phyloP scores from a whole-genome alignment of 1,140 invertebrate species.

The Pantala flavescens region DNA sequence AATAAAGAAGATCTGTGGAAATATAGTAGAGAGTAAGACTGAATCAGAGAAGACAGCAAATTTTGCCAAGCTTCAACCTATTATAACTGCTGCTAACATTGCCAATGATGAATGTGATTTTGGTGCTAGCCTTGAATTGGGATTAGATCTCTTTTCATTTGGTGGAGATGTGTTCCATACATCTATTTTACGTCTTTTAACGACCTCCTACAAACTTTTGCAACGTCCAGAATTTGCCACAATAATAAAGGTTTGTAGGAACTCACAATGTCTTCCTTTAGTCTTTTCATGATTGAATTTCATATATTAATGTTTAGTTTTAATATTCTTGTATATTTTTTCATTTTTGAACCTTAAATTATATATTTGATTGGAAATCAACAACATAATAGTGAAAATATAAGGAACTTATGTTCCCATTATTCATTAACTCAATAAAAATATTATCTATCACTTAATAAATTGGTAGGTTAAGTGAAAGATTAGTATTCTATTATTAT shows the following conservation, averaged over 20 bases:
- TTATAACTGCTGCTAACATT: slow-evolving; percentile 71
- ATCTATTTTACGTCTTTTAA: slow-evolving; percentile 50
- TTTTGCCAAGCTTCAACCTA: slow-evolving; percentile 57
- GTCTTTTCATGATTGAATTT: too few species aligned
- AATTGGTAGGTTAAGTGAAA: too few species aligned
- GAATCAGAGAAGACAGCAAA: slow-evolving; percentile 46
- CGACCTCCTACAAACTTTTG: slow-evolving; percentile 67
- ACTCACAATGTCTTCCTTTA: neutral
- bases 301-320: too few species aligned
- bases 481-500: too few species aligned
- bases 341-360: too few species aligned
- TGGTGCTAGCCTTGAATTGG: slow-evolving; percentile 80
- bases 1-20: slow-evolving; percentile 60
- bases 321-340: too few species aligned
- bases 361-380: too few species aligned
- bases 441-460: too few species aligned
- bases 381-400: too few species aligned
- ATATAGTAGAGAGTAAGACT: slow-evolving; percentile 47
- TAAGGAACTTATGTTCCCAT: too few species aligned
- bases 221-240: slow-evolving; percentile 57
- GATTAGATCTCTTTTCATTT: slow-evolving; percentile 71
- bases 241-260: slow-evolving; percentile 44
- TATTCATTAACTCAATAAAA: too few species aligned
- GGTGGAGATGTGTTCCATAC: slow-evolving; percentile 57
- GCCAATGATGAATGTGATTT: slow-evolving; percentile 92